These are phyloP conservation scores for Myodes glareolus DNA, from an alignment of 2,113 vertebrate genomes.

Conservation along the genomic window DNA sequence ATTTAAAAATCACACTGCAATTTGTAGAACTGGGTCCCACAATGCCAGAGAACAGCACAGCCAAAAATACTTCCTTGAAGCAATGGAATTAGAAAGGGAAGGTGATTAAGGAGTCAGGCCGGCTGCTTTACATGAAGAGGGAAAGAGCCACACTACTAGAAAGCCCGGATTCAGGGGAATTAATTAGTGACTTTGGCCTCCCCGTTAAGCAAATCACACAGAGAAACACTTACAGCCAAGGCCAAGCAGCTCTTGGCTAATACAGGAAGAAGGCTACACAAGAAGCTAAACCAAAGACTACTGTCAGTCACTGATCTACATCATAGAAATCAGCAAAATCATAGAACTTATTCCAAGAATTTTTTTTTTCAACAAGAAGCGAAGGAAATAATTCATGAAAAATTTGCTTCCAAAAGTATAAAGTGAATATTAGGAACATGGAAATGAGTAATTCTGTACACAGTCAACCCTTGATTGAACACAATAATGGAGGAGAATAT, in stretches of 20 bases:
- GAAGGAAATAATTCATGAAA: constrained; percentile 37
- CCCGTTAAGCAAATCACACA: constrained; percentile 20
- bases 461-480: constrained; percentile 47
- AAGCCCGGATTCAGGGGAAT: constrained; percentile 42
- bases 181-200: constrained; percentile 43
- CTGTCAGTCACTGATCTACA: neutral
- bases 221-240: neutral
- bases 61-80: constrained; percentile 49
- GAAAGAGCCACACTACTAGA: neutral
- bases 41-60: neutral
- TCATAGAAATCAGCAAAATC: constrained; percentile 45
- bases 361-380: constrained; percentile 45
- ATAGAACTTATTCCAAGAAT: neutral
- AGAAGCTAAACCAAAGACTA: constrained; percentile 36
- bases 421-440: constrained; percentile 20
- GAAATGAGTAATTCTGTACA: constrained; percentile 24
- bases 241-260: constrained; percentile 7
- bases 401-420: constrained; percentile 36
- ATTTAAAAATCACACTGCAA: constrained; percentile 51
- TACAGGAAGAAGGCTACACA: neutral
- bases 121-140: constrained; percentile 31
- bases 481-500: constrained; percentile 1
- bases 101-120: neutral
- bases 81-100: constrained; percentile 45
- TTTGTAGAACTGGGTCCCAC: constrained; percentile 45